phyloP scores from a whole-genome alignment of 2,113 vertebrate species.

The Pachyramphus minor region DNA sequence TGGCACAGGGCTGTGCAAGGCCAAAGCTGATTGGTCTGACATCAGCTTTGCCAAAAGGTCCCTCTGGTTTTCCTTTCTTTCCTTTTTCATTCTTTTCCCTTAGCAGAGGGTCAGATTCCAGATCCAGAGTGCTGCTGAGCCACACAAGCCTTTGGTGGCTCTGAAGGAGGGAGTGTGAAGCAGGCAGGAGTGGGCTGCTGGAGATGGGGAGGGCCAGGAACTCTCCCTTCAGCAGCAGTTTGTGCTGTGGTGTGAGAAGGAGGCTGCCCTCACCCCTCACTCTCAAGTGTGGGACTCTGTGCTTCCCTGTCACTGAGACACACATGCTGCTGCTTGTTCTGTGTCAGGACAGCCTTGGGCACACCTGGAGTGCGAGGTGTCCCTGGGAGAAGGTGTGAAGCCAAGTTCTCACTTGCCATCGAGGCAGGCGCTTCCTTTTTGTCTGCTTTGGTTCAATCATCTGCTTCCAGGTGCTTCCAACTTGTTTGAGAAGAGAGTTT shows the following conservation, averaged over 20 bases:
- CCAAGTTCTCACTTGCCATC: neutral
- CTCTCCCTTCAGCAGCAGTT: neutral
- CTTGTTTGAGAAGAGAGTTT: neutral
- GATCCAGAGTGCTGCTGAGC: neutral
- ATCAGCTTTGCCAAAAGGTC: neutral
- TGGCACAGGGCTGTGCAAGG: rapidly evolving
- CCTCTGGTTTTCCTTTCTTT: neutral
- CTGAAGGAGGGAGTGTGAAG: neutral
- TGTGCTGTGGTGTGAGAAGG: neutral
- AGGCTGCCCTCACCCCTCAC: neutral
- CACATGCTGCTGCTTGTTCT: neutral
- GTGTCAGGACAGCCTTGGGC: rapidly evolving
- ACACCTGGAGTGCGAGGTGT: neutral
- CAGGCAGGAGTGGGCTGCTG: neutral
- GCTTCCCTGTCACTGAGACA: neutral
- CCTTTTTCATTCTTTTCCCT: neutral
- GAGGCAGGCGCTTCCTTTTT: neutral
- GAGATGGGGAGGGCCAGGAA: neutral
- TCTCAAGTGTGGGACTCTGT: rapidly evolving
- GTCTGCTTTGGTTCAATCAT: neutral
- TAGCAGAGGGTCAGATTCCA: neutral
- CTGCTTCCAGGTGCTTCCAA: neutral
- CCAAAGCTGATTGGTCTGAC: neutral
- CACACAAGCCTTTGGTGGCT: neutral
- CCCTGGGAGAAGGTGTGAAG: neutral